Conservation (phyloP, 2,113 vertebrate species). For the Oostethus manadensis region DNA sequence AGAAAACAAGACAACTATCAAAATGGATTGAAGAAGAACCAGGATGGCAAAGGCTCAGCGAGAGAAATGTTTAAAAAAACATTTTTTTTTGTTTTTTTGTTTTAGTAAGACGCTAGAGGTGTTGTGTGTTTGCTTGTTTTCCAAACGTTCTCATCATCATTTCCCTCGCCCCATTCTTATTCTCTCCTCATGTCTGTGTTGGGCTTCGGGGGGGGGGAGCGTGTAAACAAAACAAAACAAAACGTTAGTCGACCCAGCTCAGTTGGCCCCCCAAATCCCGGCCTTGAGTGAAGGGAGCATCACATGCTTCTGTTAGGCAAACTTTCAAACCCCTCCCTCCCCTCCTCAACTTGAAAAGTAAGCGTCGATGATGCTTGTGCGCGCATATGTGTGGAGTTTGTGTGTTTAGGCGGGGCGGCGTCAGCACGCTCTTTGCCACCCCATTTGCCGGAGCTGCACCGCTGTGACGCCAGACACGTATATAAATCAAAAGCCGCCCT, state of each 20-base stretch:
- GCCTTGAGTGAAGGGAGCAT: constrained; percentile 58
- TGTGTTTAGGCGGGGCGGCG: constrained; percentile 67
- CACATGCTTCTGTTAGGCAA: constrained; percentile 61
- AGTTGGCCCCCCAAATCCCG: constrained; percentile 53
- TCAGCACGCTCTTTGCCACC: constrained; percentile 86
- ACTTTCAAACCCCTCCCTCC: constrained; percentile 67
- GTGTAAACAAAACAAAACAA: constrained; percentile 71
- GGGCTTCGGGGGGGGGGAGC: constrained; percentile 58
- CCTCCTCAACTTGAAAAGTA: constrained; percentile 61
- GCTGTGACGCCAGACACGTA: constrained; percentile 99
- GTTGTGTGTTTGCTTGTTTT: not conserved
- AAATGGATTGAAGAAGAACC: too few species aligned
- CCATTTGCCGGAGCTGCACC: constrained; percentile 99
- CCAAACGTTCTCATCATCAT: constrained; percentile 40
- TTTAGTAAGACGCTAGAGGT: not conserved
- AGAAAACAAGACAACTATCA: too few species aligned
- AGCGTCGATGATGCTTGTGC: constrained; percentile 39
- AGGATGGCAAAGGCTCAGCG: too few species aligned
- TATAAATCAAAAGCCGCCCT: constrained; percentile 98
- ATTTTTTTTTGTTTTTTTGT: too few species aligned
- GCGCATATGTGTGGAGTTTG: constrained; percentile 22
- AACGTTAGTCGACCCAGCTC: constrained; percentile 66
- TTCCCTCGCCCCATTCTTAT: constrained; percentile 28
- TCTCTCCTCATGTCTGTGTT: constrained; percentile 53
- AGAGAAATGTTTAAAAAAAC: too few species aligned